A percentile compares a stretch with the other conserved stretches of the same genome.
These are phyloP conservation scores for Mormyrus proboscirostris DNA, from an alignment of 2,797 vertebrate genomes.

Conservation along the genomic window DNA sequence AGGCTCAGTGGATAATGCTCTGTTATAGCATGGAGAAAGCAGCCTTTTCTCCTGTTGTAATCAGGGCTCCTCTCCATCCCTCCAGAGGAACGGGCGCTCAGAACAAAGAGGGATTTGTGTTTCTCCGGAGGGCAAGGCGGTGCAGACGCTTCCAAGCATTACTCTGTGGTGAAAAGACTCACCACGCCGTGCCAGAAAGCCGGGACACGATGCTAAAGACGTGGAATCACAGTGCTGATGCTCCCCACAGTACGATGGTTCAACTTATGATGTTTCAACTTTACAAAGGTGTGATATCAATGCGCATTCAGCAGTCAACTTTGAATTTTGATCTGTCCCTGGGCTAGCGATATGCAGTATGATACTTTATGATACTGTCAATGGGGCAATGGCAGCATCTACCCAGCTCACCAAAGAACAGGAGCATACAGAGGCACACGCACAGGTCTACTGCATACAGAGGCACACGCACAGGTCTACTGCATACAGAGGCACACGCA, in stretches of 20 bases:
- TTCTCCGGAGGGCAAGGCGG: background rate
- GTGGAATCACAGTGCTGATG: background rate
- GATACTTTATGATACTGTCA: background rate
- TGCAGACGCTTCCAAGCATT: background rate
- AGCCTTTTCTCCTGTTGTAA: slow-evolving; percentile 8
- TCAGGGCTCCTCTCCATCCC: background rate
- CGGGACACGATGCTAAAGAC: background rate
- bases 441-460: too few relatives aligned
- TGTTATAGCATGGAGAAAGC: background rate
- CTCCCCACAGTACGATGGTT: background rate
- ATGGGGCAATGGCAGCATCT: background rate
- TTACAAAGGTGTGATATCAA: background rate
- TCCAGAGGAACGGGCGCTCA: background rate
- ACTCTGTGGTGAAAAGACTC: background rate
- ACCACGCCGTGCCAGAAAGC: background rate
- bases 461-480: background rate
- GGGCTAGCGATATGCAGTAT: background rate
- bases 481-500: background rate
- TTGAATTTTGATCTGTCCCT: background rate
- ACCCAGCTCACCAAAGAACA: background rate
- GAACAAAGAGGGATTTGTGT: slow-evolving; percentile 9
- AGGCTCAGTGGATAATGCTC: slow-evolving; percentile 15
- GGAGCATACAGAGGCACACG: background rate
- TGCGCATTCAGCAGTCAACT: background rate
- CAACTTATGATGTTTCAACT: background rate